Percentiles rank a stretch among this genome's conserved stretches.
These are phyloP conservation scores for Poecilia velifera DNA, from an alignment of 2,797 vertebrate genomes.

Conservation along the genomic window DNA sequence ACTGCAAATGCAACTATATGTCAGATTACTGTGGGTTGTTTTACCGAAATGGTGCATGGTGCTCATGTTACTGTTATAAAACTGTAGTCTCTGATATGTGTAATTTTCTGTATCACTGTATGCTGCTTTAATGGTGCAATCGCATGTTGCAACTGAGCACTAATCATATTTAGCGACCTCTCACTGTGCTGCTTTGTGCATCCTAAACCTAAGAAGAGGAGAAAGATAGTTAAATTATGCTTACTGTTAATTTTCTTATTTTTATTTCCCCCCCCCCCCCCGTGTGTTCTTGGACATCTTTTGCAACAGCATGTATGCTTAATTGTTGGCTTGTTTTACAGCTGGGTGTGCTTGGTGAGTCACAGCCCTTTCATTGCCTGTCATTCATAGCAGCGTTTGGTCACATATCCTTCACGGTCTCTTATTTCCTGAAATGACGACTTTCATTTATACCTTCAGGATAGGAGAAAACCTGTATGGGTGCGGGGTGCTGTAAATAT, in stretches of 20 bases:
- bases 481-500: neutral
- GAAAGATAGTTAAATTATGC: neutral
- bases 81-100: conserved; percentile 24
- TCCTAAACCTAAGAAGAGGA: conserved; percentile 35
- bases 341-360: conserved; percentile 52
- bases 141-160: conserved; percentile 46
- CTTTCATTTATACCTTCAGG: conserved; percentile 55
- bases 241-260: neutral
- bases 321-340: conserved; percentile 21
- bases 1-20: neutral
- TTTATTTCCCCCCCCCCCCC: conserved; percentile 6
- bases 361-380: conserved; percentile 41
- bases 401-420: conserved; percentile 8
- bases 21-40: neutral
- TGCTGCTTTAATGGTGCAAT: conserved; percentile 32
- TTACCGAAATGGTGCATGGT: neutral
- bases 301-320: conserved; percentile 20
- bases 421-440: conserved; percentile 28
- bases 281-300: neutral
- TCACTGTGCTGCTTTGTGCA: conserved; percentile 25
- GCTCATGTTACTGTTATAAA: conserved; percentile 17
- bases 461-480: conserved; percentile 38
- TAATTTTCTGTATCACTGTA: conserved; percentile 3
- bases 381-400: conserved; percentile 25
- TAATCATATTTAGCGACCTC: conserved; percentile 44